Conservation (phyloP, 2,888 invertebrate species). For the Sussaba pulchella region DNA sequence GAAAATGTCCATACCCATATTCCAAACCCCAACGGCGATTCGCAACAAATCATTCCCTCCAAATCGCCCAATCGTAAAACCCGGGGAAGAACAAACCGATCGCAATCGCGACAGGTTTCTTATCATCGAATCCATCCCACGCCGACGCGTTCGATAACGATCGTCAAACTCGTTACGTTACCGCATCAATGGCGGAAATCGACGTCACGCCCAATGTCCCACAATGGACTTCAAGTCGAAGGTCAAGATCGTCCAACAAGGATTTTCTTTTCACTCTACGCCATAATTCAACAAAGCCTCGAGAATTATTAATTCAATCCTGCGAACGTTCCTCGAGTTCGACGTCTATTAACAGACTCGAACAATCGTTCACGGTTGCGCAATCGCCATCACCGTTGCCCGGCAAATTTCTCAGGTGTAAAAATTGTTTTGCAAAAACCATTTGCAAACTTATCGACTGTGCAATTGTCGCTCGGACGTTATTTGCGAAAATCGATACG, state of each 20-base stretch:
- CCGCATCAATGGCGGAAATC: constrained; percentile 19
- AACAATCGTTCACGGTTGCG: constrained; percentile 19
- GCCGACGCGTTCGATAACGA: constrained; percentile 37
- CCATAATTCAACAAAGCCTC: constrained; percentile 31
- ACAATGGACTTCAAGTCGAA: constrained; percentile 48
- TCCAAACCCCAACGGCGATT: background rate
- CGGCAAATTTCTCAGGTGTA: constrained; percentile 42
- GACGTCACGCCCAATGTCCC: background rate
- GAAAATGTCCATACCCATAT: too few relatives aligned
- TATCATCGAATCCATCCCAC: constrained; percentile 40
- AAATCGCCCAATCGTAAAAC: constrained; percentile 18
- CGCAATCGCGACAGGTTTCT: constrained; percentile 13
- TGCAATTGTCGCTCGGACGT: constrained; percentile 2
- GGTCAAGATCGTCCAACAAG: constrained; percentile 59
- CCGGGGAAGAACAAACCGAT: background rate
- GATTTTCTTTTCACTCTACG: constrained; percentile 59
- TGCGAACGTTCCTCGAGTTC: constrained; percentile 41
- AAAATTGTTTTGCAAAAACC: background rate
- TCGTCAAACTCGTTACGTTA: constrained; percentile 21
- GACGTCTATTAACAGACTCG: constrained; percentile 43
- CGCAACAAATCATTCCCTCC: constrained; percentile 29
- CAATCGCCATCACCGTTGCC: constrained; percentile 54
- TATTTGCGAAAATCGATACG: constrained; percentile 8
- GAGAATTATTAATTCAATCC: constrained; percentile 47
- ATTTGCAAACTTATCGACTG: background rate